These are phyloP conservation scores for Microctenopoma lineatum DNA, from an alignment of 2,797 vertebrate species.

Conservation along the genomic window DNA sequence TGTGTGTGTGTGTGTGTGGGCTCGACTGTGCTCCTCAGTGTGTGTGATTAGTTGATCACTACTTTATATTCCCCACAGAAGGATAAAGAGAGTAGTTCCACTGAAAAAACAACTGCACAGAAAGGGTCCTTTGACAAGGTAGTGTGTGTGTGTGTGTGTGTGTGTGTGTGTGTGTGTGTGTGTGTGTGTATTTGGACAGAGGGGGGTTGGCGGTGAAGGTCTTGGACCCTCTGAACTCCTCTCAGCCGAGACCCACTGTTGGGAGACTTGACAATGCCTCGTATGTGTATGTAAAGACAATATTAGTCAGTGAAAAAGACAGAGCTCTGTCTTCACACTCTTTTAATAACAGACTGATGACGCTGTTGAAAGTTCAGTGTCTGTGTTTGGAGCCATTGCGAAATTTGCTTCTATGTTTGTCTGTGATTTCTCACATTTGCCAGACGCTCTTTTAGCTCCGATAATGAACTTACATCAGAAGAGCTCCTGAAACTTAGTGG, in stretches of 20 bases:
- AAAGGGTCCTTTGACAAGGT: constrained; percentile 90
- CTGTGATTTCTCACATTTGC: background rate
- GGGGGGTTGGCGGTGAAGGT: constrained; percentile 57
- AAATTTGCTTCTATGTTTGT: background rate
- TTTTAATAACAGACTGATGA: constrained; percentile 23
- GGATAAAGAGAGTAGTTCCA: constrained; percentile 93
- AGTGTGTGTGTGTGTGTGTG: constrained; percentile 36
- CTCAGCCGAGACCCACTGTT: constrained; percentile 66
- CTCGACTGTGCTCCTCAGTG: constrained; percentile 79
- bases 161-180: constrained; percentile 35
- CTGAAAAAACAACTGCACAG: constrained; percentile 90
- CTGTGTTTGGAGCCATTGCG: constrained; percentile 13
- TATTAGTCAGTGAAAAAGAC: constrained; percentile 55
- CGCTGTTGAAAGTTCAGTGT: background rate
- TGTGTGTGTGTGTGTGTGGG: constrained; percentile 59
- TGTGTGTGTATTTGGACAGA: constrained; percentile 28
- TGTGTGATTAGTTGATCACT: constrained; percentile 93
- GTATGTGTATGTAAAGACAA: constrained; percentile 69
- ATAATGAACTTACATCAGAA: background rate
- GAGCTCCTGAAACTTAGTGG: background rate
- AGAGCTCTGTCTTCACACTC: constrained; percentile 16
- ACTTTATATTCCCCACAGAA: constrained; percentile 93
- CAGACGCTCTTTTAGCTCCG: background rate
- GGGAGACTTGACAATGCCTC: constrained; percentile 61
- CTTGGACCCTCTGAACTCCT: constrained; percentile 73